phyloP scores from a whole-genome alignment of 2,797 vertebrate genomes.

The Peromyscus melanophrys region DNA sequence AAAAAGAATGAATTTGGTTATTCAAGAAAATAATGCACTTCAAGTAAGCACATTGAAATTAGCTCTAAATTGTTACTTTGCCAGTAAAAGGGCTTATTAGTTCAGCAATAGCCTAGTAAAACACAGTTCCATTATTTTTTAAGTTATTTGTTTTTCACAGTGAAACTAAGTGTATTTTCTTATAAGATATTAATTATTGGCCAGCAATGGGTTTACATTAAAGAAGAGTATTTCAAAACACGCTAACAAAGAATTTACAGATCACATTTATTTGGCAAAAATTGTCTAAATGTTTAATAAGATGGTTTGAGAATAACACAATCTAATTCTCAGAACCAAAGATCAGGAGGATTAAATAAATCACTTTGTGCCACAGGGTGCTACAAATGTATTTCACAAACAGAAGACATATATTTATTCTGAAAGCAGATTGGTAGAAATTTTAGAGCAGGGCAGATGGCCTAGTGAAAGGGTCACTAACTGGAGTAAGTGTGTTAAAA shows the following conservation, averaged over 20 bases:
- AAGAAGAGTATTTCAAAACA: not conserved
- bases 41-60: slow-evolving; percentile 39
- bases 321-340: not conserved
- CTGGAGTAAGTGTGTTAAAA: not conserved
- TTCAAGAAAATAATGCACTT: not conserved
- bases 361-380: not conserved
- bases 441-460: not conserved
- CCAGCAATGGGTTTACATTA: not conserved
- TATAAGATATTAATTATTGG: not conserved
- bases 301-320: not conserved
- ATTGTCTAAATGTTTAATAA: not conserved
- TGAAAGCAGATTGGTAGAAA: not conserved
- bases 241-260: not conserved
- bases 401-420: not conserved
- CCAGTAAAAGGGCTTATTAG: not conserved
- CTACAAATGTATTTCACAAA: not conserved
- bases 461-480: not conserved
- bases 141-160: not conserved
- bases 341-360: not conserved
- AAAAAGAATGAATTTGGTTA: not conserved
- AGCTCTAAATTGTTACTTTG: slow-evolving; percentile 13
- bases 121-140: not conserved
- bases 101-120: not conserved
- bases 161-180: not conserved
- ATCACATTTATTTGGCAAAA: not conserved